A percentile compares a stretch with the other conserved stretches of the same genome.
These are phyloP conservation scores for Nothocercus nigrocapillus DNA, from an alignment of 2,113 vertebrate genomes.

Conservation along the genomic window DNA sequence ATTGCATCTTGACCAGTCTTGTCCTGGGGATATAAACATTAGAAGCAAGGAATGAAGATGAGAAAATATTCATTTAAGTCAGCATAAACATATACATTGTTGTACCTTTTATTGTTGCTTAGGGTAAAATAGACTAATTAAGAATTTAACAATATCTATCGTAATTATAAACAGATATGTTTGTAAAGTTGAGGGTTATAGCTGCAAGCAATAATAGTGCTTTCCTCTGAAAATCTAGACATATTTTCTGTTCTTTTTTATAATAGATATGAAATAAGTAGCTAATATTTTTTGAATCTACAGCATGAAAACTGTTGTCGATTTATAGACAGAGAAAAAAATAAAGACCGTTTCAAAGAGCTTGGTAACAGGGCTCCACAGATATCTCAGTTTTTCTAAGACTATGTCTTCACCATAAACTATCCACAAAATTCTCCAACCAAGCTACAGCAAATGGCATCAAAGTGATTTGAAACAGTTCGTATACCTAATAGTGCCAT, in stretches of 20 bases:
- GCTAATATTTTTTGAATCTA: not conserved
- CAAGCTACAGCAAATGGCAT: not conserved
- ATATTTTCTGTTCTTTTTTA: not conserved
- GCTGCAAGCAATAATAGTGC: not conserved
- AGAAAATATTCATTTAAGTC: not conserved
- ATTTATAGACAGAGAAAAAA: not conserved
- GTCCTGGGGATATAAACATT: not conserved
- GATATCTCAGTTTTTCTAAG: not conserved
- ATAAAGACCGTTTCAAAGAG: not conserved
- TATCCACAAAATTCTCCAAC: not conserved
- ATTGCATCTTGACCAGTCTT: constrained; percentile 29
- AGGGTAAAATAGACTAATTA: constrained; percentile 25
- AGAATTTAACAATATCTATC: not conserved
- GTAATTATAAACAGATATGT: not conserved
- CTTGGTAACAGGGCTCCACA: not conserved
- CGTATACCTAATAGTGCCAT: not conserved
- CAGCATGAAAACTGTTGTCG: not conserved
- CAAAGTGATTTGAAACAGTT: not conserved
- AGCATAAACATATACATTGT: not conserved
- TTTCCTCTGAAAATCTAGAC: not conserved
- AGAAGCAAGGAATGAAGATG: not conserved
- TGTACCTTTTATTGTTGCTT: not conserved
- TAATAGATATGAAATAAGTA: not conserved
- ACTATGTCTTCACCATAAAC: not conserved
- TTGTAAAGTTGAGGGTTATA: not conserved